Base-by-base conservation (phyloP, 2,797 vertebrate genomes). In the Cirrhinus molitorella region DNA sequence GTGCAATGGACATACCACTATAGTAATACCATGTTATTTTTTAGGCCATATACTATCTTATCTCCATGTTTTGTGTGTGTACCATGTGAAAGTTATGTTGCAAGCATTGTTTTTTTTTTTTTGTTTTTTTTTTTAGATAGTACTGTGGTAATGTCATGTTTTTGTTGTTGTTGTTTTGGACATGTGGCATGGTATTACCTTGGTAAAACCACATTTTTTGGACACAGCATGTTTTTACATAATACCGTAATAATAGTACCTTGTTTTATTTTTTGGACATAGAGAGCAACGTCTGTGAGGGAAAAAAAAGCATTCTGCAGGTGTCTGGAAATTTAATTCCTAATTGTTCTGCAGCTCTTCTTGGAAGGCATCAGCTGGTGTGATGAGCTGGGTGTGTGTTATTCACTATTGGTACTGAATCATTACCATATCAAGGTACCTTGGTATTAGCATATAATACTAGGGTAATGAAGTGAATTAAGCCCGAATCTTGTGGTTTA, bases 391-490 rank as follows among this genome's bases (percentile, higher is more conserved):
- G 17, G 57, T 78, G 57, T 28, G 57, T 47, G 59, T 66, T 65
- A n/a, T 49, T 65, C 61, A 34, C 23, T 37, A 23, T 12, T 63
- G 9, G 53, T 51, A 37, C 28, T 23, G 12, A 40, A 66, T 79
- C 78, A 55, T 78, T 78, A 65, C 23, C 75, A 49, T 49, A 65
- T 78, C 75, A 49, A 78, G 65, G 43, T 19, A 63, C 17, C 40
- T 31, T 25, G 8, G 34, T 34, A 63, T 49, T 65, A 51, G 31
- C 28, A 68, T 25, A 17, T 67, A 13, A 23, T 23, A 68, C 8
- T 63, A 25, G 28, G 19, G 5, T 79, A 68, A 79, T 79, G 31
- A 67, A 40, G 11, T 53, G 40, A 73, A 65, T 49, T 28, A 34
- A 37, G n/a, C 28, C 5, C 6, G 2, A 6, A 74, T 84, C 10